These are phyloP conservation scores for Acanthiza pusilla DNA, from an alignment of 2,797 vertebrate genomes.

Conservation along the genomic window DNA sequence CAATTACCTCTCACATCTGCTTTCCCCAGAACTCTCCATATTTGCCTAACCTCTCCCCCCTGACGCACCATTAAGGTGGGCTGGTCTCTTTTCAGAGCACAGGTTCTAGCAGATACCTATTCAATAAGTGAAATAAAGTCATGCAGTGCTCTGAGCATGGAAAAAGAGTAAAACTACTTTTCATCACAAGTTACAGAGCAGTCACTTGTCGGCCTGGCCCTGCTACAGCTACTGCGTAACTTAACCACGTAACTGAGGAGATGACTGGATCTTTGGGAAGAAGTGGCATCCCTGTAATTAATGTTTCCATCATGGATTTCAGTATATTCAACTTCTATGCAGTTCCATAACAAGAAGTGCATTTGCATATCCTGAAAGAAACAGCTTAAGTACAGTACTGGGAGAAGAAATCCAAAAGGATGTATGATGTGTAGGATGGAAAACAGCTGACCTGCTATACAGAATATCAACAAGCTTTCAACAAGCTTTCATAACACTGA, in stretches of 20 bases:
- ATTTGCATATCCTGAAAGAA: slow-evolving; percentile 29
- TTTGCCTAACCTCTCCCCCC: neutral
- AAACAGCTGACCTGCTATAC: slow-evolving; percentile 51
- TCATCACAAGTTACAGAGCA: neutral
- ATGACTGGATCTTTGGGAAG: neutral
- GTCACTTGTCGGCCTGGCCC: neutral
- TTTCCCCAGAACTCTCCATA: neutral
- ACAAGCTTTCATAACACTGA: slow-evolving; percentile 29
- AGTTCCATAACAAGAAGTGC: neutral
- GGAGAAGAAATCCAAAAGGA: slow-evolving; percentile 8
- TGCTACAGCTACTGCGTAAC: fast-evolving
- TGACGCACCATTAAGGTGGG: neutral
- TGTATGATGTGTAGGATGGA: slow-evolving; percentile 30
- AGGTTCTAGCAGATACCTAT: neutral
- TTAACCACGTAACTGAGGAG: neutral
- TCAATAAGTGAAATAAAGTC: neutral
- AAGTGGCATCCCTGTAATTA: neutral
- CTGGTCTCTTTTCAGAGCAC: neutral
- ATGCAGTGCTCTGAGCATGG: neutral
- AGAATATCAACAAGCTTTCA: slow-evolving; percentile 54
- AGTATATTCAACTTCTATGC: neutral
- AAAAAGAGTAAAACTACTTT: neutral
- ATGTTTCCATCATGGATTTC: neutral
- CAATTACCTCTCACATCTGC: fast-evolving
- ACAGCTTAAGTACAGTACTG: neutral